phyloP scores from a whole-genome alignment of 2,113 vertebrate species.

The Oenanthe oenanthe region DNA sequence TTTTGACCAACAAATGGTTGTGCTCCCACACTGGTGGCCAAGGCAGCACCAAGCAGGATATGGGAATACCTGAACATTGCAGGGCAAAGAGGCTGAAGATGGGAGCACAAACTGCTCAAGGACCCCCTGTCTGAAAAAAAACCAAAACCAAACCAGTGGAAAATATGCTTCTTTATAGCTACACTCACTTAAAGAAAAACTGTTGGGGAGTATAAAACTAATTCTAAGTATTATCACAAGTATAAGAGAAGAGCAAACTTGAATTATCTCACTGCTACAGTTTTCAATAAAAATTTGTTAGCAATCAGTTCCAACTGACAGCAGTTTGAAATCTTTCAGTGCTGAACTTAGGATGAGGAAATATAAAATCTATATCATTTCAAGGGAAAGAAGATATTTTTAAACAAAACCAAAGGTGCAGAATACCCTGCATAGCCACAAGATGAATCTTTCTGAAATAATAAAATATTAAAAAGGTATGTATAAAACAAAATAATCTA shows the following conservation, averaged over 20 bases:
- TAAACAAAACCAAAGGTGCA: background rate
- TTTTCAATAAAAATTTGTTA: background rate
- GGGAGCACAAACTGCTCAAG: background rate
- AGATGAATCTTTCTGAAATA: background rate
- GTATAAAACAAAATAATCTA: background rate
- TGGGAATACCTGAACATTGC: background rate
- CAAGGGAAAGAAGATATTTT: background rate
- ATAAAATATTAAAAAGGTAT: background rate
- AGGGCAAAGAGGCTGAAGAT: background rate
- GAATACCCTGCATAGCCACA: background rate
- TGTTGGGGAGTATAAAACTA: background rate
- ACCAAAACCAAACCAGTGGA: background rate
- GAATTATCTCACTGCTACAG: background rate
- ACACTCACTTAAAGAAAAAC: background rate
- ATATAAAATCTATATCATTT: background rate
- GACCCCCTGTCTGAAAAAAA: background rate
- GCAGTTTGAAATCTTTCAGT: background rate
- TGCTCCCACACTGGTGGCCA: background rate
- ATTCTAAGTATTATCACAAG: background rate
- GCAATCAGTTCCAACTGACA: background rate
- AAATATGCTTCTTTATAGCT: background rate
- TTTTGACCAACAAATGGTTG: background rate
- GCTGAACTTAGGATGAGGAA: background rate
- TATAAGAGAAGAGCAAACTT: background rate
- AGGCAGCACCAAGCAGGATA: background rate